Evolutionary conservation across 2,113 vertebrate genomes (phyloP), one percentile per base, ranked within the genome.

Genomic region (Psettodes erumei): DNA sequence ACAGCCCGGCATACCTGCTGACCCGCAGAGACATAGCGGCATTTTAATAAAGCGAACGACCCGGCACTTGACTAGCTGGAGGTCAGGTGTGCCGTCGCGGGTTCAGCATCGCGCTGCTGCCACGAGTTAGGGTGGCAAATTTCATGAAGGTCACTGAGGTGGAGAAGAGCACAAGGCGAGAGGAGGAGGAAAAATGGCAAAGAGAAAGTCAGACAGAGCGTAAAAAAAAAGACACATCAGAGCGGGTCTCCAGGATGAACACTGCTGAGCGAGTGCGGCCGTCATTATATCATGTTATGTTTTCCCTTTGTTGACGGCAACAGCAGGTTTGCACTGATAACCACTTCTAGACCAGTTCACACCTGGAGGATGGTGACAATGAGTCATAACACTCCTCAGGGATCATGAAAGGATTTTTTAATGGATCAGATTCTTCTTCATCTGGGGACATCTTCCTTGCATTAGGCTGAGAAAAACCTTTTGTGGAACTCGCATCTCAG

Each of bases 31-130:
- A 84, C 70, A 60, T 2, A 6, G 53, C 77, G 76, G 50, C 71
- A 83, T 88, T 69, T 85, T 64, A 81, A 86, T 82, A 84, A 81
- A 87, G 66, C 25, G 32, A 32, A 65, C 40, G n/a, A 64, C 47
- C 37, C 62, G 75, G 35, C 75, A 68, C 77, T 85, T 79, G 54
- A 73, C 60, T 77, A 50, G 71, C 61, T 3, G 40, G 32, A 48
- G 76, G 74, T 72, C 43, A 48, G 18, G 4, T 73, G 68, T 65
- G 23, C 43, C 23, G 4, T 60, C 25, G 51, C 25, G 2, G 27
- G 60, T 51, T 83, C 60, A 62, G 67, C 81, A 47, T 71, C 45
- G 65, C 56, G 67, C 50, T 0, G 3, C 28, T 47, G 77, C 75
- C 53, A 48, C 16, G 12, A 60, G 76, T 68, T 60, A 54, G 66